A percentile compares a stretch with the other conserved stretches of the same genome.
Conservation (phyloP, 2,797 vertebrate species). For the Sternotherus odoratus region DNA sequence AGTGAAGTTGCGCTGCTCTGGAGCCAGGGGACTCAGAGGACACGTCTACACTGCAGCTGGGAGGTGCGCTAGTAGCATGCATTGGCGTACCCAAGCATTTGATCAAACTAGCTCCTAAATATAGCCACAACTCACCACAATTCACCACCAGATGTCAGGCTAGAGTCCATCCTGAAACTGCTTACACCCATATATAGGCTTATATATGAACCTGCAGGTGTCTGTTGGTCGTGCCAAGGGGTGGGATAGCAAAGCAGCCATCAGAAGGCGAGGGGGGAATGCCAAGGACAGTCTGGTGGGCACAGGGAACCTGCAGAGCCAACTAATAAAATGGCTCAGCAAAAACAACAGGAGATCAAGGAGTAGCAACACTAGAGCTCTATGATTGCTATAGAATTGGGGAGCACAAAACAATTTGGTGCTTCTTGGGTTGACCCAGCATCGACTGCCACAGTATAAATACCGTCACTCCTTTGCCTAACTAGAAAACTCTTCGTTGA, state of each 20-base stretch:
- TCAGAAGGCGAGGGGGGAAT: not conserved
- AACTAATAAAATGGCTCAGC: not conserved
- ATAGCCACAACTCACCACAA: too few relatives aligned
- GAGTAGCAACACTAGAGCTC: not conserved
- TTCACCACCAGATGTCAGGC: too few relatives aligned
- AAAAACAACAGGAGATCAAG: not conserved
- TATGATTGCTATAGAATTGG: not conserved
- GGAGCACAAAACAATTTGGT: not conserved
- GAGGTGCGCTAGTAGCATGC: not conserved
- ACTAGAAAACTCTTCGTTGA: fast-evolving
- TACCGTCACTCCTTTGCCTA: fast-evolving
- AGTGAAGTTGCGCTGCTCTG: not conserved
- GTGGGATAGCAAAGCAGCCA: not conserved
- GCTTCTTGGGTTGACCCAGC: not conserved
- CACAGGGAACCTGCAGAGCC: not conserved
- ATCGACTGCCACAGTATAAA: not conserved
- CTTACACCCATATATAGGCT: too few relatives aligned
- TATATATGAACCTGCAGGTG: not conserved
- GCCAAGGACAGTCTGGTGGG: not conserved
- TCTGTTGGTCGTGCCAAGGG: not conserved
- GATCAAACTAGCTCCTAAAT: not conserved
- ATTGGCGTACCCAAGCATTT: not conserved
- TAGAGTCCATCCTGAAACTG: too few relatives aligned
- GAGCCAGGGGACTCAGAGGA: not conserved
- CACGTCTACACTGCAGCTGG: not conserved